Evolutionary conservation across 2,797 vertebrate genomes (phyloP), one percentile per base, ranked within the genome.

Genomic region (Echiichthys vipera): DNA sequence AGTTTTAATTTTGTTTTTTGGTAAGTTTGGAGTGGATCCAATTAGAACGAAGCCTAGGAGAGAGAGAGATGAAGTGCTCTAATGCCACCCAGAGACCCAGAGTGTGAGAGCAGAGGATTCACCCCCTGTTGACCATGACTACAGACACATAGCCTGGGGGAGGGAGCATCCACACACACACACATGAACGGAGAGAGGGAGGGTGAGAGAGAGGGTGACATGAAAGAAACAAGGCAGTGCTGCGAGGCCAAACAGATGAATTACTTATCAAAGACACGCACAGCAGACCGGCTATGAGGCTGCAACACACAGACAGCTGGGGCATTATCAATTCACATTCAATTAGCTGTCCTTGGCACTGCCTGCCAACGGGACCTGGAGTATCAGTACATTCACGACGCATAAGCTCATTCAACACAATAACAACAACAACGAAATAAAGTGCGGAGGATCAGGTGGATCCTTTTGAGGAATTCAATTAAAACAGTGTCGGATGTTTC

Each of bases 231-330:
- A 82, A 88, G 87, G 84, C 89, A 88, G 71, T 34, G 86, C 87
- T 87, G 84, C 81, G 80, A 89, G 90, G 88, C 87, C 90, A 92
- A 90, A 90, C 86, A 89, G 88, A 92, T 90, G 91, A 92, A 92
- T 91, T 90, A 90, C 90, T 93, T 89, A 93, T 93, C 91, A 91
- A 91, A 89, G 84, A 81, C 71, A 27, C 17, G 37, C 83, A 79
- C 67, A 81, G 86, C 83, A 83, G 83, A 85, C 74, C 47, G 51
- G 84, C 82, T 80, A 84, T 66, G 77, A 81, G 87, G 80, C 80
- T 78, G 84, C 88, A 85, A 77, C 85, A 80, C 84, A 77, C 69
- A 81, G 76, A 83, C 87, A 83, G 85, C 83, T 63, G 77, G 76
- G 74, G 69, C 88, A 71, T 91, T 87, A 90, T 90, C 91, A 88